Conservation (phyloP, 2,888 invertebrate genomes). For the Melieria omissa region DNA sequence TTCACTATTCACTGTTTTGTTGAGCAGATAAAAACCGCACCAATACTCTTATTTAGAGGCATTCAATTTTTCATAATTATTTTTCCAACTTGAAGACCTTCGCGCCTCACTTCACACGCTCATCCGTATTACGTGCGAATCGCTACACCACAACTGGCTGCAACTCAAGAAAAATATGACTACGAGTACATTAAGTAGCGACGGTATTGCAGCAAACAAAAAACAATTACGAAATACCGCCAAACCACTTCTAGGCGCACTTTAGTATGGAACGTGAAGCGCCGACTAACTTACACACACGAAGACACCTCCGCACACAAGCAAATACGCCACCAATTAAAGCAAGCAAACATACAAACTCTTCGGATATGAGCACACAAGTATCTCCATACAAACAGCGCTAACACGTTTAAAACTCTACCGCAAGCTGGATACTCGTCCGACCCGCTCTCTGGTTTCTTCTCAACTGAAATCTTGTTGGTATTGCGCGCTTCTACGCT, state of each 20-base stretch:
- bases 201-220: background rate
- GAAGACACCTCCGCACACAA: background rate
- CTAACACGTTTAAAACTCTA: constrained; percentile 5
- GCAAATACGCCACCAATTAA: background rate
- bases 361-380: constrained; percentile 12
- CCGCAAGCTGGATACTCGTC: constrained; percentile 16
- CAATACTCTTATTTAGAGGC: too few species aligned
- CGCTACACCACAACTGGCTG: background rate
- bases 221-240: background rate
- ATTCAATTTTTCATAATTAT: too few species aligned
- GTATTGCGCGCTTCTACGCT: too few species aligned
- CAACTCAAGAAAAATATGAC: background rate
- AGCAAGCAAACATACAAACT: constrained; percentile 20
- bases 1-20: too few species aligned
- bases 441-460: constrained; percentile 25
- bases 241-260: background rate
- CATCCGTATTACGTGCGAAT: background rate
- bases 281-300: too few species aligned
- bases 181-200: background rate
- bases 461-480: constrained; percentile 18
- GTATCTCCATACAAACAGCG: constrained; percentile 18
- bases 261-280: too few species aligned
- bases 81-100: too few species aligned
- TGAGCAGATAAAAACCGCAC: too few species aligned
- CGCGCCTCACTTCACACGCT: too few species aligned